Evolutionary conservation across 2,113 vertebrate genomes (phyloP).

Genomic region (Anoura caudifer): DNA sequence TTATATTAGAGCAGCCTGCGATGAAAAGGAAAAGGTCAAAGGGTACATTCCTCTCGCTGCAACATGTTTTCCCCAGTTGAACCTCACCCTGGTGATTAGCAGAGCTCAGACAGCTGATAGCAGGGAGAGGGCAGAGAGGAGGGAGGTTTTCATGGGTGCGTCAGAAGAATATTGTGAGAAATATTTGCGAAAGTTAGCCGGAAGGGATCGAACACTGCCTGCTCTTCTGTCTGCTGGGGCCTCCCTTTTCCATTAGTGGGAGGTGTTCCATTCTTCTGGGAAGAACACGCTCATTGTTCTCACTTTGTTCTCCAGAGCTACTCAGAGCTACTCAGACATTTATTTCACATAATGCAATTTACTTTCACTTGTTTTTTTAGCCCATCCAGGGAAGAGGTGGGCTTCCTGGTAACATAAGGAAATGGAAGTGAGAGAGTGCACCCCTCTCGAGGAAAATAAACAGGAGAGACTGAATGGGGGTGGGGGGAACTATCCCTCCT

Average conservation of each 20-base stretch:
- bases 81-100: conserved; percentile 41
- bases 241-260: not conserved
- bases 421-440: not conserved
- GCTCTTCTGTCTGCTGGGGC: not conserved
- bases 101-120: not conserved
- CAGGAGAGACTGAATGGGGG: not conserved
- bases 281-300: conserved; percentile 10
- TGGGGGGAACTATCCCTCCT: not conserved
- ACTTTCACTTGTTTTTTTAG: conserved; percentile 39
- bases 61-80: conserved; percentile 61
- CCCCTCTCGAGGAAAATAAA: not conserved
- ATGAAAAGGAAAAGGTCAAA: conserved; percentile 62
- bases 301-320: not conserved
- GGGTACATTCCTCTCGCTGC: conserved; percentile 53
- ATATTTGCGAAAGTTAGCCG: conserved; percentile 44
- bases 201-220: not conserved
- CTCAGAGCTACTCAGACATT: not conserved
- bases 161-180: conserved; percentile 50
- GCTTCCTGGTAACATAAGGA: not conserved
- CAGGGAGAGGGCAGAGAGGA: not conserved
- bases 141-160: conserved; percentile 25
- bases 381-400: not conserved
- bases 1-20: conserved; percentile 10
- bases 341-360: conserved; percentile 16
- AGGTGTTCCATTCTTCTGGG: not conserved